Evolutionary conservation across 1,140 invertebrate genomes (phyloP).

Genomic region (Macrosteles quadrilineatus): DNA sequence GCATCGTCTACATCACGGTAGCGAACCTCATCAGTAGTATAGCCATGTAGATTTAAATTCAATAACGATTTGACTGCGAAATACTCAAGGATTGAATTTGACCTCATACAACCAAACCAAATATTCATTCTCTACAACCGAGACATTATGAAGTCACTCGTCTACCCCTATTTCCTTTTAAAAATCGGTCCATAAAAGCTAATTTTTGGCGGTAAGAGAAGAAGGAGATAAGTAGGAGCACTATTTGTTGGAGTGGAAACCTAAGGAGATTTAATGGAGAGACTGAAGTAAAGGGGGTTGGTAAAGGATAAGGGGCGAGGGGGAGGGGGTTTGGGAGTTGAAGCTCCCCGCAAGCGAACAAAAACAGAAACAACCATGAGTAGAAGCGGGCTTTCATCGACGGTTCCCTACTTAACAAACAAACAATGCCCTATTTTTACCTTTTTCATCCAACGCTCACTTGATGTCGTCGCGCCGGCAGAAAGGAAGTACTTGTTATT

Average conservation of each 20-base stretch:
- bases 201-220: no score
- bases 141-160: no score
- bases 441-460: constrained; percentile 7
- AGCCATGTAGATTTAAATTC: no score
- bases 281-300: not conserved
- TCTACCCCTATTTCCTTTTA: no score
- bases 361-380: constrained; percentile 14
- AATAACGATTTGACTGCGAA: no score
- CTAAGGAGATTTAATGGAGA: constrained; percentile 10
- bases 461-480: not conserved
- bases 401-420: constrained; percentile 3
- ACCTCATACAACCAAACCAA: no score
- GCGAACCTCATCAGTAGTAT: no score
- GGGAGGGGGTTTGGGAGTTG: not conserved
- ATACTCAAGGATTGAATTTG: no score
- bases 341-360: constrained; percentile 10
- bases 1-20: no score
- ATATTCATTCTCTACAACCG: no score
- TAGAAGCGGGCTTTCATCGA: not conserved
- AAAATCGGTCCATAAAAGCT: no score
- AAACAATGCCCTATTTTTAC: constrained; percentile 9
- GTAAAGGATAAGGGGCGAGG: not conserved
- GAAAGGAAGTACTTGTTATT: constrained; percentile 10
- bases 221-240: not conserved
- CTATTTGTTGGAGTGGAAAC: constrained; percentile 7